phyloP scores from a whole-genome alignment of 92 coral and sea anemone species.

The Parazoanthus atlanticus region DNA sequence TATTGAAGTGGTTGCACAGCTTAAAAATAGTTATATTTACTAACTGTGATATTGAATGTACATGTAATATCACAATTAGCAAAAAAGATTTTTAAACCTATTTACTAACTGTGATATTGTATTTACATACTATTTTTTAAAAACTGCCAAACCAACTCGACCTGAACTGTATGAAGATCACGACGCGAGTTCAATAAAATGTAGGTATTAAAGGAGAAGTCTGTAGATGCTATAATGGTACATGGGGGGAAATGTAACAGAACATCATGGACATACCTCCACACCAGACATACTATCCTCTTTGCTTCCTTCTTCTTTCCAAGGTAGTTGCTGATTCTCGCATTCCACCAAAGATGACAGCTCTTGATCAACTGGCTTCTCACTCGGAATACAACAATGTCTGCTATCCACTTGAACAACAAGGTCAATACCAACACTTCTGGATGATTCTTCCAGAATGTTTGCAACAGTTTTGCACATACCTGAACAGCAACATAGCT shows the following conservation, averaged over 20 bases:
- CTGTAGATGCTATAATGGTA: not conserved
- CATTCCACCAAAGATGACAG: not conserved
- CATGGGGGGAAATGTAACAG: not conserved
- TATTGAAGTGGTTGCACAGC: no score
- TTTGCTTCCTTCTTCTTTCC: not conserved
- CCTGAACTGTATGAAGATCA: not conserved
- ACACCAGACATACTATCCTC: not conserved
- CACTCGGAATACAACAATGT: not conserved
- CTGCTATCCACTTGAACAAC: not conserved
- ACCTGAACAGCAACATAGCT: not conserved
- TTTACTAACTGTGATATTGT: no score
- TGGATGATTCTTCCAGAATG: not conserved
- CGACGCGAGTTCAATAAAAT: not conserved
- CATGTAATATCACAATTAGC: no score
- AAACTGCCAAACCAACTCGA: no score
- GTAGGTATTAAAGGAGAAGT: not conserved
- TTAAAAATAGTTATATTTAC: no score
- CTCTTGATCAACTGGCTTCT: not conserved
- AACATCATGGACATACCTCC: not conserved
- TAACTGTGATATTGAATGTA: no score
- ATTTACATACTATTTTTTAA: no score
- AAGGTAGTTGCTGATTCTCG: not conserved
- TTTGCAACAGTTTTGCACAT: not conserved
- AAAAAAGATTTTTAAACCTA: no score
- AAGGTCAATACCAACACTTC: conserved; percentile 2